phyloP scores from a whole-genome alignment of 2,888 invertebrate genomes.

The Rosalia funebris region DNA sequence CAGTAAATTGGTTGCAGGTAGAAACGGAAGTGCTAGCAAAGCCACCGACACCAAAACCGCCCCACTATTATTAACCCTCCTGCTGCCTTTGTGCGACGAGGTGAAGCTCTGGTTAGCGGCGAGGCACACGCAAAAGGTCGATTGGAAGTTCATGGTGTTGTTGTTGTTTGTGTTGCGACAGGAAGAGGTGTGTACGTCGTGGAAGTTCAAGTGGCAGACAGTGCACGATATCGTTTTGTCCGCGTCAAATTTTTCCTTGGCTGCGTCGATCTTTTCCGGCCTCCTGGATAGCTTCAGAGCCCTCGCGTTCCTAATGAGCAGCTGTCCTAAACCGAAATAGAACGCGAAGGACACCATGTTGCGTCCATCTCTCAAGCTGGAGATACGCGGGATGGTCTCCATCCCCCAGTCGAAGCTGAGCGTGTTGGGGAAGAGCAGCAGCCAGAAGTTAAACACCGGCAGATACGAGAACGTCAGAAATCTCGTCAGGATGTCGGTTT shows the following conservation, averaged over 20 bases:
- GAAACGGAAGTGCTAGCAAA: slow-evolving; percentile 89
- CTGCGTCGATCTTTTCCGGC: slow-evolving; percentile 3
- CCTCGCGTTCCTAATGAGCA: slow-evolving; percentile 28
- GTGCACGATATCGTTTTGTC: slow-evolving; percentile 66
- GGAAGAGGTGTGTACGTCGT: slow-evolving; percentile 74
- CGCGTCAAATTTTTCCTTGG: slow-evolving; percentile 1
- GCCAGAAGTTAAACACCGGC: slow-evolving; percentile 89
- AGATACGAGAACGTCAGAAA: slow-evolving; percentile 91
- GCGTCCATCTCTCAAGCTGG: slow-evolving; percentile 79
- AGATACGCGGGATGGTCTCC: slow-evolving; percentile 92
- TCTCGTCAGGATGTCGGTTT: slow-evolving; percentile 81
- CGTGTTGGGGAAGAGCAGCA: slow-evolving; percentile 86
- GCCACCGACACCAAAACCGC: slow-evolving; percentile 69
- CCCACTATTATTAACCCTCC: slow-evolving; percentile 41
- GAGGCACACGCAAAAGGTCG: slow-evolving; percentile 61
- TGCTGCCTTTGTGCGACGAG: slow-evolving; percentile 23
- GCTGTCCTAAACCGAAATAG: slow-evolving; percentile 66
- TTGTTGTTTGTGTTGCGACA: slow-evolving; percentile 80
- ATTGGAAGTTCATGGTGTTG: slow-evolving; percentile 70
- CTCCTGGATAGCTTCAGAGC: slow-evolving; percentile 17
- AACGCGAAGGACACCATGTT: slow-evolving; percentile 81
- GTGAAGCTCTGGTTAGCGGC: slow-evolving; percentile 17
- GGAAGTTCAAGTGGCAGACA: slow-evolving; percentile 74
- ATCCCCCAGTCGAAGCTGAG: slow-evolving; percentile 99
- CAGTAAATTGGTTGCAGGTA: slow-evolving; percentile 95